Conservation (phyloP, 2,113 vertebrate species). For the Etheostoma cragini region DNA sequence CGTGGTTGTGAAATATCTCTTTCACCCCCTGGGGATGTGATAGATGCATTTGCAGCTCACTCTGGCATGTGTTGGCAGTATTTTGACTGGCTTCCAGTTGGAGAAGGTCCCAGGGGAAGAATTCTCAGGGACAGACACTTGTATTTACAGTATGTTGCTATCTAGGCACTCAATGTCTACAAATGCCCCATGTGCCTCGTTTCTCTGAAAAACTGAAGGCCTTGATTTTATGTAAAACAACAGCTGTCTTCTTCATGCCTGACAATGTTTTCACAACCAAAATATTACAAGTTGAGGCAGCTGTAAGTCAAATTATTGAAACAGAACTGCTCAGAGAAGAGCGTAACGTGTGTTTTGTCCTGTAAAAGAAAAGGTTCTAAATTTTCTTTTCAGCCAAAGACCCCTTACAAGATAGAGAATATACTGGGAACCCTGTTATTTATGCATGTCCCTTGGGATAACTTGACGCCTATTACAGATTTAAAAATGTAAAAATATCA, state of each 20-base stretch:
- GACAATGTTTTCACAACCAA: constrained; percentile 35
- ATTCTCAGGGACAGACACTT: constrained; percentile 50
- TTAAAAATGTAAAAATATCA: too few relatives aligned
- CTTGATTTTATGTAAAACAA: constrained; percentile 11
- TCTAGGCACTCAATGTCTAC: constrained; percentile 24
- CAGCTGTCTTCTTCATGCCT: constrained; percentile 14
- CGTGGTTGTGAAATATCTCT: constrained; percentile 43
- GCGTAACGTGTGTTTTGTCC: not conserved
- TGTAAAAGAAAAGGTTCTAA: not conserved
- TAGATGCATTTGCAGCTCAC: constrained; percentile 29
- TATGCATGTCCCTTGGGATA: too few relatives aligned
- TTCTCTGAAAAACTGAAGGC: constrained; percentile 12
- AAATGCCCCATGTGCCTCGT: constrained; percentile 31
- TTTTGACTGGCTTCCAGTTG: constrained; percentile 70
- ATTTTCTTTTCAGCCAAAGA: too few relatives aligned
- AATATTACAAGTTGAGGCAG: not conserved
- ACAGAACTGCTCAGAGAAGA: not conserved
- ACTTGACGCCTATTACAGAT: too few relatives aligned
- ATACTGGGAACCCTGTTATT: too few relatives aligned
- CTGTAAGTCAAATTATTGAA: not conserved
- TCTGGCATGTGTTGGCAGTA: constrained; percentile 54
- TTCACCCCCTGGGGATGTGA: constrained; percentile 35
- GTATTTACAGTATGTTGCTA: constrained; percentile 55
- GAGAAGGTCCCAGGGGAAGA: constrained; percentile 53
- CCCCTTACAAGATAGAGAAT: too few relatives aligned